Base-by-base conservation (phyloP, 2,797 vertebrate genomes). In the Tragelaphus eurycerus region DNA sequence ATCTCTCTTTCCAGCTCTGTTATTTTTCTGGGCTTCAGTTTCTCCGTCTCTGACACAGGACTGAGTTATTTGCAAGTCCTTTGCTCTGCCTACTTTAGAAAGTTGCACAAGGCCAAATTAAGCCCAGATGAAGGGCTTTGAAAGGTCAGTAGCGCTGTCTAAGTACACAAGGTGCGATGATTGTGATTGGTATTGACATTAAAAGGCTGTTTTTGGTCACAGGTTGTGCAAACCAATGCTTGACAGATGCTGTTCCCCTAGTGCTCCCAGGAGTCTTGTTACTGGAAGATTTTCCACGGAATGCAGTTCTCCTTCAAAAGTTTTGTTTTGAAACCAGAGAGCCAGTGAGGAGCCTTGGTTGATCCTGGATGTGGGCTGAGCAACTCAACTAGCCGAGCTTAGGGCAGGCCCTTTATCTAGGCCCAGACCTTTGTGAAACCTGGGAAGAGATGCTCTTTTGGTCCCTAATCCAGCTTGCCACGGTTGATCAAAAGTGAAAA, bases 261-360 rank as follows among this genome's bases (percentile, higher is more conserved):
- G 79, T 0, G 17, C 84, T 97, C 92, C 84, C 90, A 17, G 64
- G 71, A 81, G 96, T 74, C 86, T 71, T 79, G 85, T 95, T 81
- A 64, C 59, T 34, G 64, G 54, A 85, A 90, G 91, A 94, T 98
- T 98, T 97, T 89, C 98, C 91, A 82, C 15, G 76, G 93, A 96
- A 93, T 8, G 46, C 46, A 13, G 89, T 76, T 86, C 74, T 95
- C 86, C 95, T 97, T 97, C 86, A 94, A 59, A 96, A 96, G 94
- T 85, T 96, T 93, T 96, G 92, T 97, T 97, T 97, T 96, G 96
- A 97, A 97, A 96, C 59, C 67, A 13, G 95, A 97, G 83, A 95
- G n/a, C 85, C 86, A 89, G 60, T 3, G 34, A 97, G 87, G 85
- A 95, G 86, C 29, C 86, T 95, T 59, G 60, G 59, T 85, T 94